Percentiles rank a stretch among this genome's conserved stretches.
phyloP scores from a whole-genome alignment of 2,888 invertebrate genomes.

The Therioaphis trifolii region DNA sequence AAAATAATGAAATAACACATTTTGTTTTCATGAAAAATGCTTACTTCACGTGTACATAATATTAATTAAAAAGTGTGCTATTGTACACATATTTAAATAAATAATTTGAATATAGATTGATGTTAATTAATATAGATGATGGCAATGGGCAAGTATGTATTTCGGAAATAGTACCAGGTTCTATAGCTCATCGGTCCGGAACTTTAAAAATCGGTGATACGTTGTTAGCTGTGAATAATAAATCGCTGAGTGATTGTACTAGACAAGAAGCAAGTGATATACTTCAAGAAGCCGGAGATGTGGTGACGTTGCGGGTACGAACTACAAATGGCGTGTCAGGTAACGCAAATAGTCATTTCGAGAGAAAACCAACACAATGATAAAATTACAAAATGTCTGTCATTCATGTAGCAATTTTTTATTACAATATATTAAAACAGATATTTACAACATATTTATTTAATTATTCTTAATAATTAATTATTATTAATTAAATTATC shows the following conservation, averaged over 20 bases:
- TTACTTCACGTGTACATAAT: background rate
- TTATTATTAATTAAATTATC: too few relatives aligned
- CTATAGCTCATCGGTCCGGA: conserved; percentile 89
- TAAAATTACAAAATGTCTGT: background rate
- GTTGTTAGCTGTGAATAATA: conserved; percentile 86
- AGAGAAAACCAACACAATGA: background rate
- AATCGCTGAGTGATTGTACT: conserved; percentile 79
- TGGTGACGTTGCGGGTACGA: conserved; percentile 70
- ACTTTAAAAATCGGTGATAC: conserved; percentile 88
- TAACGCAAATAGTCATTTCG: background rate
- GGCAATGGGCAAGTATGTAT: conserved; percentile 70
- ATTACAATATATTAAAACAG: too few relatives aligned
- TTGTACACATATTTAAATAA: too few relatives aligned
- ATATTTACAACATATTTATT: too few relatives aligned
- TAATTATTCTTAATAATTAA: too few relatives aligned
- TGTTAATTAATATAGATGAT: conserved; percentile 60
- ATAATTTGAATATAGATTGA: too few relatives aligned
- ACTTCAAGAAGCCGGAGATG: conserved; percentile 70
- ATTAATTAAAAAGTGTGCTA: too few relatives aligned
- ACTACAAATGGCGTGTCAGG: conserved; percentile 9
- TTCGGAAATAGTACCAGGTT: conserved; percentile 89
- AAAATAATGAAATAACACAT: too few relatives aligned
- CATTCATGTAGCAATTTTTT: too few relatives aligned
- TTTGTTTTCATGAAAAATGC: too few relatives aligned
- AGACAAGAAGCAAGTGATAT: conserved; percentile 72